Percentiles rank a stretch among this genome's conserved stretches.
These are phyloP conservation scores for Pseudocheirus occidentalis DNA, from an alignment of 2,797 vertebrate genomes.

Conservation along the genomic window DNA sequence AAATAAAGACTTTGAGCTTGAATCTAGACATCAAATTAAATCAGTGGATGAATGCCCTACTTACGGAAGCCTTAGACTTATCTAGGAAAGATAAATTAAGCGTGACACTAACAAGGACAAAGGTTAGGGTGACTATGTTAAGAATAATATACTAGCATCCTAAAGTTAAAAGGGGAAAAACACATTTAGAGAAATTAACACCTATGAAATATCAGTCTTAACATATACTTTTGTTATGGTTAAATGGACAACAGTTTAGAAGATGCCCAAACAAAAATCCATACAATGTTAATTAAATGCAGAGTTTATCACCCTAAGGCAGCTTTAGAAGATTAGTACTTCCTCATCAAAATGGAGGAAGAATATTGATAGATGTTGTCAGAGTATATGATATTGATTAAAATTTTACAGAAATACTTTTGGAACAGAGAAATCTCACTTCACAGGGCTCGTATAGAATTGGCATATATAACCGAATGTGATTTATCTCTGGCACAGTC, in stretches of 20 bases:
- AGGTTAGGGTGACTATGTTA: neutral
- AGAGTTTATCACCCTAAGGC: neutral
- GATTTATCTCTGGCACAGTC: neutral
- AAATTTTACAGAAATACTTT: neutral
- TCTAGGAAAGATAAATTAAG: neutral
- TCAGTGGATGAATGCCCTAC: neutral
- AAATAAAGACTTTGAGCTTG: neutral
- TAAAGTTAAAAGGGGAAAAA: neutral
- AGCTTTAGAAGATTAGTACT: neutral
- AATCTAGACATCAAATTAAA: neutral
- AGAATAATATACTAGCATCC: neutral
- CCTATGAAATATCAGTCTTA: neutral
- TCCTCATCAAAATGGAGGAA: neutral
- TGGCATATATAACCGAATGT: neutral
- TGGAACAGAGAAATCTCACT: neutral
- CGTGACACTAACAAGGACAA: neutral
- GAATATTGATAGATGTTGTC: neutral
- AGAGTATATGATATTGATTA: neutral
- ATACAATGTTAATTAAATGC: neutral
- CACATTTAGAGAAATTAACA: neutral
- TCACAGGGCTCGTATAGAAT: neutral
- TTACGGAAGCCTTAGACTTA: neutral
- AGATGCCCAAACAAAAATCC: neutral
- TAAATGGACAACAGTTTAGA: neutral
- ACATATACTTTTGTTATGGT: neutral